phyloP scores from a whole-genome alignment of 2,888 invertebrate genomes.

The Carpatolechia fugitivella region DNA sequence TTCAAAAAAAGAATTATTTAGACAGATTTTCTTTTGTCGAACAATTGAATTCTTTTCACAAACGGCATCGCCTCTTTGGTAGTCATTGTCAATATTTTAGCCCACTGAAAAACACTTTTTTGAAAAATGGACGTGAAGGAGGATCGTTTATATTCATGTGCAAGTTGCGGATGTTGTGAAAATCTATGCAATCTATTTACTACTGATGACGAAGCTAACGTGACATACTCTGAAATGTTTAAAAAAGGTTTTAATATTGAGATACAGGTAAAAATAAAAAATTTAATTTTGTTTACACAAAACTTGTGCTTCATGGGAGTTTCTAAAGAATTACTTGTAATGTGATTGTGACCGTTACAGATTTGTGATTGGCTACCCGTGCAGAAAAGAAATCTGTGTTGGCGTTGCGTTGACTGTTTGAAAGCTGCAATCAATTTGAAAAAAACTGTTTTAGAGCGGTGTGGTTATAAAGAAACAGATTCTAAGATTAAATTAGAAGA shows the following conservation, averaged over 20 bases:
- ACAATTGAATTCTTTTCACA: background rate
- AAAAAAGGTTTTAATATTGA: slow-evolving; percentile 59
- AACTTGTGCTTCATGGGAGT: too few species aligned
- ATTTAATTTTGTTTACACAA: too few species aligned
- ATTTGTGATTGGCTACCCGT: background rate
- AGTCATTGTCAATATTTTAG: background rate
- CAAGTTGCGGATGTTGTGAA: background rate
- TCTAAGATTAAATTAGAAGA: background rate
- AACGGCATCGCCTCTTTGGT: background rate
- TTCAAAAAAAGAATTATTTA: background rate
- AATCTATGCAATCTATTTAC: slow-evolving; percentile 75
- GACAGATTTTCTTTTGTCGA: background rate
- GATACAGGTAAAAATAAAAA: slow-evolving; percentile 53
- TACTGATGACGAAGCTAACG: slow-evolving; percentile 49
- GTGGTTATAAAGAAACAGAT: background rate
- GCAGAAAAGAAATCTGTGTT: slow-evolving; percentile 1
- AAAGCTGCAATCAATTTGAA: background rate
- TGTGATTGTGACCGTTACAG: background rate
- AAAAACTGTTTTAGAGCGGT: background rate
- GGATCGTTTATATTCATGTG: background rate
- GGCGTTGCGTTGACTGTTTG: background rate
- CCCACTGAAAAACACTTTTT: background rate
- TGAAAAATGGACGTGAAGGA: background rate
- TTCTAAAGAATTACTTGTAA: too few species aligned
- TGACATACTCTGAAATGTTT: slow-evolving; percentile 67